A percentile compares a stretch with the other conserved stretches of the same genome.
Conservation (phyloP, 2,888 invertebrate genomes). For the Tanypteryx hageni region DNA sequence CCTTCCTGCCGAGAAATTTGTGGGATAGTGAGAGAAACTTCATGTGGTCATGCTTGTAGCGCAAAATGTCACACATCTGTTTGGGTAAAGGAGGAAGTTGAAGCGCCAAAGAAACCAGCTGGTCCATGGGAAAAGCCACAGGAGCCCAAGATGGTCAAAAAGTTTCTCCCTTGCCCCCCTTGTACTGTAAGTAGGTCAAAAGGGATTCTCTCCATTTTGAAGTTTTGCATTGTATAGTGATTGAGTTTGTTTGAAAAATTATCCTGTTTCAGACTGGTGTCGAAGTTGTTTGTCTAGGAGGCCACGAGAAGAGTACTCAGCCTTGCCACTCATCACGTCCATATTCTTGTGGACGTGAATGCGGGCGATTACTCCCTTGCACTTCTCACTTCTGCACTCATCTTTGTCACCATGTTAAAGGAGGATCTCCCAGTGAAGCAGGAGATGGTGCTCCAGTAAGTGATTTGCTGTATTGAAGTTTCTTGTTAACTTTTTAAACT, state of each 20-base stretch:
- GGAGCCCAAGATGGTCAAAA: slow-evolving; percentile 71
- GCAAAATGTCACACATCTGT: slow-evolving; percentile 87
- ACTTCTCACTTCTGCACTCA: slow-evolving; percentile 86
- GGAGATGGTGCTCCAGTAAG: neutral
- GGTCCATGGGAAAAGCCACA: slow-evolving; percentile 76
- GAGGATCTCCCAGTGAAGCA: slow-evolving; percentile 66
- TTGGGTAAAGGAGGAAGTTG: slow-evolving; percentile 78
- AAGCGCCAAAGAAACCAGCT: slow-evolving; percentile 75
- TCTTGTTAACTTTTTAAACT: too few species aligned
- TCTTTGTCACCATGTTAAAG: slow-evolving; percentile 81
- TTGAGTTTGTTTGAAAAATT: neutral
- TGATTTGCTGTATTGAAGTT: too few species aligned
- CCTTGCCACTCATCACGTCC: slow-evolving; percentile 84
- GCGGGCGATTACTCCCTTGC: slow-evolving; percentile 85
- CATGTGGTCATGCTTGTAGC: slow-evolving; percentile 84
- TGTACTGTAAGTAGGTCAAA: slow-evolving; percentile 71
- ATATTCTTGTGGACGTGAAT: slow-evolving; percentile 87
- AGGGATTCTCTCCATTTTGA: neutral
- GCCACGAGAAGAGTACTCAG: slow-evolving; percentile 83
- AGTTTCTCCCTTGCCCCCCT: slow-evolving; percentile 75
- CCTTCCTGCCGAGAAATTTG: slow-evolving; percentile 90
- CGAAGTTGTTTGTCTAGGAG: slow-evolving; percentile 84
- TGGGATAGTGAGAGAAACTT: slow-evolving; percentile 76
- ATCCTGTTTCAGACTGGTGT: slow-evolving; percentile 80
- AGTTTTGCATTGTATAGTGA: neutral